Percentiles rank a stretch among this genome's conserved stretches.
phyloP scores from a whole-genome alignment of 2,888 invertebrate genomes.

The Heteromyza rotundicornis region DNA sequence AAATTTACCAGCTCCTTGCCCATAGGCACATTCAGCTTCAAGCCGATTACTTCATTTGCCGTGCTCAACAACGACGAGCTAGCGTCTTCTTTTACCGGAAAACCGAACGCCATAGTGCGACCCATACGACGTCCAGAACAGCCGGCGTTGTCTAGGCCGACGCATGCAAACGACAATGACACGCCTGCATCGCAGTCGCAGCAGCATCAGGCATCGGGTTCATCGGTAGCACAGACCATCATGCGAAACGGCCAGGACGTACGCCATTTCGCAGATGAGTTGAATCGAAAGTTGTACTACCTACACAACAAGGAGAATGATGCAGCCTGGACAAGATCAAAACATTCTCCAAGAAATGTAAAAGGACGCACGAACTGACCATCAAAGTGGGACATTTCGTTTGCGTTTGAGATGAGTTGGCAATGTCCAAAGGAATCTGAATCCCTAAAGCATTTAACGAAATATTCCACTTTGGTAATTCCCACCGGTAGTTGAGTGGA shows the following conservation, averaged over 20 bases:
- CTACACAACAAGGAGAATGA: constrained; percentile 65
- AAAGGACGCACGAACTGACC: constrained; percentile 34
- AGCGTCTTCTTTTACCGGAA: constrained; percentile 37
- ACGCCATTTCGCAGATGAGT: constrained; percentile 71
- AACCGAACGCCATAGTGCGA: constrained; percentile 67
- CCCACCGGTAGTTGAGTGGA: too few species aligned
- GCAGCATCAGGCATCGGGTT: constrained; percentile 10
- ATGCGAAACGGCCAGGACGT: constrained; percentile 36
- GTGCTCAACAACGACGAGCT: constrained; percentile 44
- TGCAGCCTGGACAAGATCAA: constrained; percentile 39
- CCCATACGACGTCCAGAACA: constrained; percentile 63
- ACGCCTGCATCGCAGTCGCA: constrained; percentile 3
- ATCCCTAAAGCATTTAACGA: too few species aligned
- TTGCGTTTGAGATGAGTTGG: too few species aligned
- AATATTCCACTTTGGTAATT: too few species aligned
- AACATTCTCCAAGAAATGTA: constrained; percentile 51
- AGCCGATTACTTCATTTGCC: constrained; percentile 44
- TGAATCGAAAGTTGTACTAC: constrained; percentile 74
- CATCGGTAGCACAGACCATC: constrained; percentile 27
- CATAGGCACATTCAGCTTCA: constrained; percentile 40
- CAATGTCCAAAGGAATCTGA: too few species aligned
- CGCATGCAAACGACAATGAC: constrained; percentile 48
- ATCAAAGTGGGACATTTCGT: not conserved
- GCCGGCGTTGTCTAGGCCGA: constrained; percentile 29
- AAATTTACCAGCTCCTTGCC: constrained; percentile 37